A percentile compares a stretch with the other conserved stretches of the same genome.
Conservation (phyloP, 2,888 invertebrate species). For the Tetragnatha montana region DNA sequence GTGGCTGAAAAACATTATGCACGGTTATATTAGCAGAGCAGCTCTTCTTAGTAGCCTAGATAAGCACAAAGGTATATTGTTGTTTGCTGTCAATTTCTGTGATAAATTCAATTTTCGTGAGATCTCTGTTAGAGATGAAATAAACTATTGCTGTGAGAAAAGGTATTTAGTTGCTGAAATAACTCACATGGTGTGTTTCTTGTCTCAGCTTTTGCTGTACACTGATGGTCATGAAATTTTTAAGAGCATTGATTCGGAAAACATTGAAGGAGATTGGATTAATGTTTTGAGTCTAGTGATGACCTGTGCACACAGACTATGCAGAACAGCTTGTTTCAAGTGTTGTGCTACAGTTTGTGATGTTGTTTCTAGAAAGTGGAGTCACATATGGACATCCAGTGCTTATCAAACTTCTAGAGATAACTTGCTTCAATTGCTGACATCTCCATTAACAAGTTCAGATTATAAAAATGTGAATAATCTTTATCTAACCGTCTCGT, state of each 20-base stretch:
- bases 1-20: slow-evolving; percentile 58
- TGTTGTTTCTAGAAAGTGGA: slow-evolving; percentile 47
- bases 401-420: not conserved
- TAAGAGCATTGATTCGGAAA: not conserved
- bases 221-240: slow-evolving; percentile 40
- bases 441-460: not conserved
- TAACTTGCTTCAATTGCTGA: slow-evolving; percentile 19
- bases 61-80: slow-evolving; percentile 30
- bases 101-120: slow-evolving; percentile 28
- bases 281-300: slow-evolving; percentile 39
- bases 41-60: slow-evolving; percentile 40
- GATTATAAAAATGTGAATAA: not conserved
- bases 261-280: slow-evolving; percentile 19
- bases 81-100: slow-evolving; percentile 33
- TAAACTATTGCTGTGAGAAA: slow-evolving; percentile 45
- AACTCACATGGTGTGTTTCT: slow-evolving; percentile 52
- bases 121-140: not conserved
- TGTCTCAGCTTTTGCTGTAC: slow-evolving; percentile 53
- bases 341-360: slow-evolving; percentile 38
- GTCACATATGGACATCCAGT: slow-evolving; percentile 25
- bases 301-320: slow-evolving; percentile 40
- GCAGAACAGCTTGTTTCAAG: slow-evolving; percentile 37
- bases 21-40: slow-evolving; percentile 59
- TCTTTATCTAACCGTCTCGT: slow-evolving; percentile 31
- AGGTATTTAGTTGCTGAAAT: slow-evolving; percentile 32